phyloP scores from a whole-genome alignment of 2,797 vertebrate species.

The Neosalanx taihuensis region DNA sequence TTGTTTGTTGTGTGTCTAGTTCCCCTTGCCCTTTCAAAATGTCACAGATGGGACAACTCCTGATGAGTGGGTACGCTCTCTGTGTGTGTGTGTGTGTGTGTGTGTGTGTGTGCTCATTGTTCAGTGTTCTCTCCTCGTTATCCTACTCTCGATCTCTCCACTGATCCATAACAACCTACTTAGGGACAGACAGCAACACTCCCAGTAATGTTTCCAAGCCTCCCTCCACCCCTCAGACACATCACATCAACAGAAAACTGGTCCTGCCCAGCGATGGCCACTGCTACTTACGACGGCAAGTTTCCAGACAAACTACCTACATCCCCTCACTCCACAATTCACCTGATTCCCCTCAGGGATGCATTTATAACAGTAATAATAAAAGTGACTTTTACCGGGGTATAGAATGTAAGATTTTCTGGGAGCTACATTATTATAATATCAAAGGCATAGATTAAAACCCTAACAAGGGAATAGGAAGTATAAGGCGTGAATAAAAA shows the following conservation, averaged over 20 bases:
- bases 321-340: neutral
- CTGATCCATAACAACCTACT: neutral
- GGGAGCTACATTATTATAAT: neutral
- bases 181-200: neutral
- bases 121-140: neutral
- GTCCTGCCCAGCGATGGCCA: neutral
- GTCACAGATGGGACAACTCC: constrained; percentile 67
- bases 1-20: constrained; percentile 33
- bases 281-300: neutral
- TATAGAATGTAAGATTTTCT: neutral
- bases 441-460: constrained; percentile 1
- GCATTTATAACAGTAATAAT: neutral
- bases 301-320: neutral
- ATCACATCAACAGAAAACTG: neutral
- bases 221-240: neutral
- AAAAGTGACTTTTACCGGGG: neutral
- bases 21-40: constrained; percentile 68
- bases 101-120: constrained; percentile 30
- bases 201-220: neutral
- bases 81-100: too few species aligned
- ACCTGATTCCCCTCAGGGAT: neutral
- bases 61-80: constrained; percentile 50
- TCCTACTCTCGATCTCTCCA: neutral
- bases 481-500: neutral
- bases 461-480: neutral